Evolutionary conservation across 2,888 invertebrate genomes (phyloP).

Genomic region (Dicyrtoma fusca): DNA sequence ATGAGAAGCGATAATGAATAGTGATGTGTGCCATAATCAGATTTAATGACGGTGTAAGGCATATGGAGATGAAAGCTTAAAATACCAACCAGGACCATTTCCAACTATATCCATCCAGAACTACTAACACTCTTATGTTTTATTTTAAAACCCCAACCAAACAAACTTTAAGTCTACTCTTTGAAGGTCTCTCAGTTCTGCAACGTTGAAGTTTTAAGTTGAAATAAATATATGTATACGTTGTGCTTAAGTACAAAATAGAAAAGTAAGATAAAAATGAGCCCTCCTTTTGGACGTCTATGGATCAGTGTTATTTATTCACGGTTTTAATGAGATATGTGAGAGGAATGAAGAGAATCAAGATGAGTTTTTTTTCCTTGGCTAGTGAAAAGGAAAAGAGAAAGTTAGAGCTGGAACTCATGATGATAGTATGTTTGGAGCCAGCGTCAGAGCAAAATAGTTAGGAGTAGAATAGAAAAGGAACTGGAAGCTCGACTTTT

Average conservation of each 20-base stretch:
- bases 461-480: conserved; percentile 27
- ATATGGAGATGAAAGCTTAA: no score
- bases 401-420: not conserved
- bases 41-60: conserved; percentile 3
- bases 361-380: conserved; percentile 20
- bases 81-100: not conserved
- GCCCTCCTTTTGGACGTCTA: conserved; percentile 21
- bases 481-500: conserved; percentile 23
- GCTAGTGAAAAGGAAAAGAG: conserved; percentile 9
- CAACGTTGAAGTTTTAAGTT: no score
- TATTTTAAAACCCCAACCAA: not conserved
- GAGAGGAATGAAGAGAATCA: conserved; percentile 48
- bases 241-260: not conserved
- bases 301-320: conserved; percentile 48
- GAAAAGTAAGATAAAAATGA: conserved; percentile 6
- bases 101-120: not conserved
- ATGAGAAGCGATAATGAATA: conserved; percentile 20
- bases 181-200: not conserved
- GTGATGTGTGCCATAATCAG: conserved; percentile 6
- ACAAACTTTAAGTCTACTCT: not conserved
- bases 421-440: not conserved
- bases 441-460: conserved; percentile 1
- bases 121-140: not conserved
- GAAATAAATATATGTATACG: no score
- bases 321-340: conserved; percentile 56